Conservation (phyloP, 2,797 vertebrate species). For the Pangasius macronema region DNA sequence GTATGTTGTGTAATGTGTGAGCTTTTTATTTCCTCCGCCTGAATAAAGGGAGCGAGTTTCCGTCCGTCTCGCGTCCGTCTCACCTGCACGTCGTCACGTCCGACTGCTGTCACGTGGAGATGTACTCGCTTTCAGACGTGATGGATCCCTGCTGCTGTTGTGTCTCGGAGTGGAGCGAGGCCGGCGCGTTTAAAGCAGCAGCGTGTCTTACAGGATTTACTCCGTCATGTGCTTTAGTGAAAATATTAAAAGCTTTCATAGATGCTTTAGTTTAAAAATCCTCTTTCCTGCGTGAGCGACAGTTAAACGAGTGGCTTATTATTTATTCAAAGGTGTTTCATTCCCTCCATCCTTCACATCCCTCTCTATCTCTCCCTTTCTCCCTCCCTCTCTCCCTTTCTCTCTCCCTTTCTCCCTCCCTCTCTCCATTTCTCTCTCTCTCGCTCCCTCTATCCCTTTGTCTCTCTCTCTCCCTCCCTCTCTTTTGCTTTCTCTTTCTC, state of each 20-base stretch:
- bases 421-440: no score
- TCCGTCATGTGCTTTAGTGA: not conserved
- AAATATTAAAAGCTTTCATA: not conserved
- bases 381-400: no score
- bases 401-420: no score
- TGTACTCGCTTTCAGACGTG: not conserved
- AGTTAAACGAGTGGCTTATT: conserved; percentile 45
- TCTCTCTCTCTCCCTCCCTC: no score
- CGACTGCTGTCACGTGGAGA: not conserved
- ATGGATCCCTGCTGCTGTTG: conserved; percentile 2
- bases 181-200: not conserved
- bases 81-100: not conserved
- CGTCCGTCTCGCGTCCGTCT: not conserved
- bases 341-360: not conserved
- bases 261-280: not conserved
- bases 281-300: not conserved
- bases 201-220: not conserved
- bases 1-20: not conserved
- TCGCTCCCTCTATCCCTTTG: no score
- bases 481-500: not conserved
- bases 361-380: not conserved
- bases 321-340: conserved; percentile 27
- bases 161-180: no score
- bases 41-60: not conserved
- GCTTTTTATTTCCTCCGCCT: conserved; percentile 10